Evolutionary conservation across 2,888 invertebrate genomes (phyloP), one percentile per base, ranked within the genome.

Genomic region (Trilocha varians): DNA sequence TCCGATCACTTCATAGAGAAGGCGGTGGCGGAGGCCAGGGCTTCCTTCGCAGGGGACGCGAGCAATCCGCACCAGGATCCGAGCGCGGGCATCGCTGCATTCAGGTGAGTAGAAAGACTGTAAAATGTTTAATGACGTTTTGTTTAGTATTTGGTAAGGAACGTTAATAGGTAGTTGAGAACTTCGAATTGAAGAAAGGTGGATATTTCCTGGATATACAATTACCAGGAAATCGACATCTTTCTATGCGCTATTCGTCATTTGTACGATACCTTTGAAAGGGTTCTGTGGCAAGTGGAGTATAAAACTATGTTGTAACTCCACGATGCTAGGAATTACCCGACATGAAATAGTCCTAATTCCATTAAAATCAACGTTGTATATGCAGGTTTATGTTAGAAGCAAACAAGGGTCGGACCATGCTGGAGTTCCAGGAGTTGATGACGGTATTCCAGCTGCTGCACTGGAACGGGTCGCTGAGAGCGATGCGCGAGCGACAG

Each of bases 361-460:
- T n/a, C n/a, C n/a, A n/a, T n/a, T n/a, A n/a, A n/a, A n/a, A n/a
- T n/a, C n/a, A n/a, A n/a, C n/a, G n/a, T n/a, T n/a, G n/a, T n/a
- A n/a, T 5, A 11, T 2, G 11, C 69, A 91, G 93, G 65, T 91
- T 91, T 65, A 91, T 91, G 91, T 75, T 91, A 55, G 91, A 90
- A 78, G 89, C 89, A 25, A 95, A 94, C 78, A 96, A 95, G 53
- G 97, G 97, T 9, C 91, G 96, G 52, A 96, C 97, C 40, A 97
- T 97, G 97, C 87, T 97, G 52, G 97, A 97, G 78, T 97, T 97
- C 87, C 97, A 97, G 78, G 97, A 97, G 74, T 84, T 97, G 62
- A 97, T 97, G 97, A 97, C 97, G n/a, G 97, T 97, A 38, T 97
- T 97, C 82, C 97, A 97, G 82, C 87, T 97, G 53, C 87, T 97